Evolutionary conservation across 35 echinoderm and acorn worm species (phyloP), one percentile per base, ranked within the genome.

Genomic region (Acanthaster planci): DNA sequence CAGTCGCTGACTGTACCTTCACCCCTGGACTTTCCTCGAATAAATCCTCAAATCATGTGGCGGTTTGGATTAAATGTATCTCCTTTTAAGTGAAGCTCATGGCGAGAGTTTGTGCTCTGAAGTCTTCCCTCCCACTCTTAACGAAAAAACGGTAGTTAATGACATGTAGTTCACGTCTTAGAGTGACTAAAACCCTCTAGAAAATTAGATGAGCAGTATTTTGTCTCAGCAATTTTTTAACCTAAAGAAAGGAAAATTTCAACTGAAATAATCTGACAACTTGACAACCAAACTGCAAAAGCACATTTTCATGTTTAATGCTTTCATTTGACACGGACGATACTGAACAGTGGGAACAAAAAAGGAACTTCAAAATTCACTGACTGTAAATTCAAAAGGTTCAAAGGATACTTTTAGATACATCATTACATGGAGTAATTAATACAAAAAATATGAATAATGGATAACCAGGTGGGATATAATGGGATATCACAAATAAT

Each of bases 401-500:
- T 14, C 2, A 26, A 72, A 31, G 64, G 64, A 72, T 72, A 72
- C 64, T 72, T 67, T 9, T n/a, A 7, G 1, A n/a, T n/a, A 67
- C 31, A 67, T 32, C 60, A 31, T n/a, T 26, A 72, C 30, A 72
- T 35, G 64, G 64, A 72, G 42, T 47, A 47, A 47, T 47, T 47
- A 4, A 47, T 47, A 47, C 34, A 19, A 72, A 31, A 34, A 34
- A 0, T 72, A 72, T 34, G 34, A 72, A 72, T 72, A 72, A 72
- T 72, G 2, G 34, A 68, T 19, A 68, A 68, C 34, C 34, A 72
- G 64, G 64, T 72, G 64, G 64, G 64, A 72, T 72, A 72, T 72
- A 35, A 26, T 30, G 14, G 64, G 64, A 35, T 72, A 72, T 0
- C 10, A 72, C 30, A 72, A 72, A 14, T 72, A 72, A 36, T 47